Base-by-base conservation (phyloP, 2,113 vertebrate species). In the Odocoileus virginianus region DNA sequence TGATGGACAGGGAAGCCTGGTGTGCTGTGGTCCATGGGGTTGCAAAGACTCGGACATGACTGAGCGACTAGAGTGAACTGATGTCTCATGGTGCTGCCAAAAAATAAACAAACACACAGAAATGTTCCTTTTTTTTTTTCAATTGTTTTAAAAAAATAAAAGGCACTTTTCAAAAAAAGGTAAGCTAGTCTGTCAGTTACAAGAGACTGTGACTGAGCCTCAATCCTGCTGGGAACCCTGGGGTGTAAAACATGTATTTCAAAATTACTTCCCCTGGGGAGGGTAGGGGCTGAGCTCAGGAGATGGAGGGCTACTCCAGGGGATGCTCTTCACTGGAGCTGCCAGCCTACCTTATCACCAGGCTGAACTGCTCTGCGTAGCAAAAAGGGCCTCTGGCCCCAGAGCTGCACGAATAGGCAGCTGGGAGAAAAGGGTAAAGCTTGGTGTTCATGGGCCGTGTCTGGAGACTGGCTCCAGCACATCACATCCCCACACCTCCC, bases 401-500 rank as follows among this genome's bases (percentile, higher is more conserved):
- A 40, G 14, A 47, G 25, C 25, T 55, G 27, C 30, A 60, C 27
- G 7, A 6, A 86, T 4, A n/a, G 67, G 52, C 43, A 36, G 47
- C 55, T 28, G 33, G 43, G 36, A 93, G 54, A 57, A 61, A 76
- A 60, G 3, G 1, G 43, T 23, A 81, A 67, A 33, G 45, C 36
- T 76, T 25, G 3, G 11, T 16, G 57, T 5, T 0, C 0, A 25
- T 0, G 1, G 47, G 10, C 23, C 2, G 27, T 17, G 16, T 33
- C 61, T 27, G 8, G 30, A 87, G 54, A 57, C 40, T 6, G 2
- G 7, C 40, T 16, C 16, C 16, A 7, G 43, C 16, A 16, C 25
- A 30, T 16, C n/a, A 60, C 27, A 36, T 60, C n/a, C 30, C 3
- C 1, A 5, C 7, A 25, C 7, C 74, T 91, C 61, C 61, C 54